Conservation (phyloP, 2,797 vertebrate genomes). For the Dicrostonyx torquatus region DNA sequence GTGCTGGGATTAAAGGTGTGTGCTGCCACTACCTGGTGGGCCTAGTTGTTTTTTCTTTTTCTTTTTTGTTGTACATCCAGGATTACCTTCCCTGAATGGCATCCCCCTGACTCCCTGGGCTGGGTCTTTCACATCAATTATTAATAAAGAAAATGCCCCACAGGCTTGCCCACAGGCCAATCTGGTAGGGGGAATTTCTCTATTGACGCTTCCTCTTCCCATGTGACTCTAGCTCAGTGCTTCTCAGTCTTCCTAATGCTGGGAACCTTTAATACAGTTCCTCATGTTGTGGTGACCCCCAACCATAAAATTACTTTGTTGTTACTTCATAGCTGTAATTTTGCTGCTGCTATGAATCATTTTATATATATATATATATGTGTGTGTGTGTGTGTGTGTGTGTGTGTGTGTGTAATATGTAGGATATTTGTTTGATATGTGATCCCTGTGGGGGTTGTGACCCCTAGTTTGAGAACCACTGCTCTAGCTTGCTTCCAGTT, state of each 20-base stretch:
- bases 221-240: neutral
- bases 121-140: neutral
- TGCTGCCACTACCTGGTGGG: neutral
- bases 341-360: neutral
- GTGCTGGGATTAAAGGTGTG: neutral
- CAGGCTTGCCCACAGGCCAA: neutral
- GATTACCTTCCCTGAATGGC: neutral
- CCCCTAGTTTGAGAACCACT: neutral
- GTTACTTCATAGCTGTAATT: neutral
- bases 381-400: no score
- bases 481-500: neutral
- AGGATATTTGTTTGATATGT: neutral
- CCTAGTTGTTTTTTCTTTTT: neutral
- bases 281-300: neutral
- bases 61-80: neutral
- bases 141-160: neutral
- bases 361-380: no score
- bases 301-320: neutral
- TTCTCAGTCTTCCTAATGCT: neutral
- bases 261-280: neutral
- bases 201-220: neutral
- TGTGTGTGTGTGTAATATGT: neutral
- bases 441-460: neutral
- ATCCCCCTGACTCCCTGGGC: neutral
- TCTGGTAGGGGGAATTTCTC: no score